Conservation (phyloP, 2,113 vertebrate genomes). For the Megaceryle maxima region DNA sequence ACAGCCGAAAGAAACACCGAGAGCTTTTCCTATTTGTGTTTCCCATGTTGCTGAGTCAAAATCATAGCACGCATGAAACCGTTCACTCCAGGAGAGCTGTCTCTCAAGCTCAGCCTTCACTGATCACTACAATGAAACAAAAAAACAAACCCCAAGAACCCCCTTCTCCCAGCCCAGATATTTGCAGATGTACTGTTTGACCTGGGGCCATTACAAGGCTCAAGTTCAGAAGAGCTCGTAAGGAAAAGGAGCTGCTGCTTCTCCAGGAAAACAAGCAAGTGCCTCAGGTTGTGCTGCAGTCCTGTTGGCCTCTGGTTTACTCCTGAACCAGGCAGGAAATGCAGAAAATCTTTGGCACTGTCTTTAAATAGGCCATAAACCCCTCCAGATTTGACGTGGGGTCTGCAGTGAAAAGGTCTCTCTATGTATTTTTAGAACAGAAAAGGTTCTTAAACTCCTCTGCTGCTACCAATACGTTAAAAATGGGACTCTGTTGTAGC, state of each 20-base stretch:
- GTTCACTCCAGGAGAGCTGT: not conserved
- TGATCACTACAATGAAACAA: not conserved
- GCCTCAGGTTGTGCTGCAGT: not conserved
- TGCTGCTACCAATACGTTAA: not conserved
- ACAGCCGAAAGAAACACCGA: not conserved
- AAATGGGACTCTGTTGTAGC: not conserved
- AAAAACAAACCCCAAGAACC: not conserved
- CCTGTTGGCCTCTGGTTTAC: not conserved
- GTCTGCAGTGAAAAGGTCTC: not conserved
- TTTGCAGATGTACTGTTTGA: not conserved
- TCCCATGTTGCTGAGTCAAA: not conserved
- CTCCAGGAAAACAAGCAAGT: not conserved
- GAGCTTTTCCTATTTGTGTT: not conserved
- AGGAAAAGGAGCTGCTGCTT: not conserved
- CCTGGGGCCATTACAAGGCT: not conserved
- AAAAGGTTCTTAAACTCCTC: not conserved
- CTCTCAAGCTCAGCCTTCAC: not conserved
- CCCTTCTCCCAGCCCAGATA: not conserved
- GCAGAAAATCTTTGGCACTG: not conserved
- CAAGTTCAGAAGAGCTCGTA: not conserved
- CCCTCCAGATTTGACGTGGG: not conserved
- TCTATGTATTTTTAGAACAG: not conserved
- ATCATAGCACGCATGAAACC: rapidly evolving
- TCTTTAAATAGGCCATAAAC: not conserved
- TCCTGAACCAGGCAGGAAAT: not conserved